Evolutionary conservation across 2,888 invertebrate species (phyloP).

Genomic region (Agrochola macilenta): DNA sequence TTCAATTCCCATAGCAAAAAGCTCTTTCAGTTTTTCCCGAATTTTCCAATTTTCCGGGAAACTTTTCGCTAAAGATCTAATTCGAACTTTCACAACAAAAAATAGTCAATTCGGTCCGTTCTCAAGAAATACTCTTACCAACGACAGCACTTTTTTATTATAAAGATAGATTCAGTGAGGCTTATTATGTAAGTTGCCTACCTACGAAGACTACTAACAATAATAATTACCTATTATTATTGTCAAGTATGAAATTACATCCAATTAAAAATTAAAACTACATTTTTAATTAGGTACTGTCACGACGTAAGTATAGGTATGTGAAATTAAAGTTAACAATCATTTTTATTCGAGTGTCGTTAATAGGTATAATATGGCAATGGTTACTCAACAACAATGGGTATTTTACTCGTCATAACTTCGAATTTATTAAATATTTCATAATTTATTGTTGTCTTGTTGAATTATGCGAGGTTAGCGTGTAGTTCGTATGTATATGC

Average conservation of each 20-base stretch:
- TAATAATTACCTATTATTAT: not conserved
- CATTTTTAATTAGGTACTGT: slow-evolving; percentile 17
- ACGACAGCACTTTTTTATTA: too few species aligned
- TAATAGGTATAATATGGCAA: slow-evolving; percentile 5
- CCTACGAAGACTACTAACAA: slow-evolving; percentile 5
- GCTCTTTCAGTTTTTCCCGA: too few species aligned
- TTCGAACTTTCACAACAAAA: too few species aligned
- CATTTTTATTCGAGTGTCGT: not conserved
- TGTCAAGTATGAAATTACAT: slow-evolving; percentile 18
- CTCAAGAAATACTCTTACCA: too few species aligned
- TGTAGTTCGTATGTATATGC: not conserved
- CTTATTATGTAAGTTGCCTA: too few species aligned
- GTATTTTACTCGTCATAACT: slow-evolving; percentile 16
- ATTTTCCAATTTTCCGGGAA: too few species aligned
- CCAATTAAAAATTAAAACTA: slow-evolving; percentile 24
- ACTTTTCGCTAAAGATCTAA: too few species aligned
- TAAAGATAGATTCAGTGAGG: not conserved
- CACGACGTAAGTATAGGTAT: not conserved
- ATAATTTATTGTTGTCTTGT: slow-evolving; percentile 2
- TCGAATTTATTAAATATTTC: slow-evolving; percentile 19
- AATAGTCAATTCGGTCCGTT: too few species aligned
- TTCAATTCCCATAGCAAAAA: too few species aligned
- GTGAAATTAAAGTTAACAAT: slow-evolving; percentile 35
- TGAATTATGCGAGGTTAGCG: not conserved
- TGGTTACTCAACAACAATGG: slow-evolving; percentile 28